Conservation (phyloP, 2,888 invertebrate genomes). For the Drosophila aldrichi region DNA sequence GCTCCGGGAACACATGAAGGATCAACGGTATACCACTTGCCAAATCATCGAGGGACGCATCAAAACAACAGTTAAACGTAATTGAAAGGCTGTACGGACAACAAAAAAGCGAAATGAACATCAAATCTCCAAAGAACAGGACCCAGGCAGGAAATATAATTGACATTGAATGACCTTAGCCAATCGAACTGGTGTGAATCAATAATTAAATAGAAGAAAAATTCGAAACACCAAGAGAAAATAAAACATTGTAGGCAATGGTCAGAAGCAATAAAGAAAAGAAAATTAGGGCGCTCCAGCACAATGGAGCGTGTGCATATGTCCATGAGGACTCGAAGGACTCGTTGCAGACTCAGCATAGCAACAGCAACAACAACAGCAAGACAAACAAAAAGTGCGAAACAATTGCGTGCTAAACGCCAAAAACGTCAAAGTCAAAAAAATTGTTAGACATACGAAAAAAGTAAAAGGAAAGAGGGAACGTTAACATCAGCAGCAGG, state of each 20-base stretch:
- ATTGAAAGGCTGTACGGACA: conserved; percentile 53
- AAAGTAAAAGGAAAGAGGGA: conserved; percentile 8
- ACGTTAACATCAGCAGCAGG: conserved; percentile 44
- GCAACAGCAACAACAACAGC: conserved; percentile 14
- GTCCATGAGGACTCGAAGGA: conserved; percentile 35
- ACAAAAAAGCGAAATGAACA: conserved; percentile 28
- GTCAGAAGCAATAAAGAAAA: conserved; percentile 55
- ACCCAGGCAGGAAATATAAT: conserved; percentile 34
- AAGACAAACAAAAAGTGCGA: conserved; percentile 65
- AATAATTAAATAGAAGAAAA: conserved; percentile 73
- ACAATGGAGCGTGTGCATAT: conserved; percentile 62
- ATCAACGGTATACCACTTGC: conserved; percentile 11
- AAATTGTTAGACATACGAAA: conserved; percentile 20
- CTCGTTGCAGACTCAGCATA: conserved; percentile 56
- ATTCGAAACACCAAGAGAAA: conserved; percentile 31
- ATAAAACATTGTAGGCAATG: conserved; percentile 55
- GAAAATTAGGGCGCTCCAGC: conserved; percentile 56
- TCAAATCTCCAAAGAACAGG: conserved; percentile 59
- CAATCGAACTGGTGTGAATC: conserved; percentile 65
- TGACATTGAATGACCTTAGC: conserved; percentile 77
- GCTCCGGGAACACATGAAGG: conserved; percentile 26
- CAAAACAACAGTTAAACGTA: conserved; percentile 62
- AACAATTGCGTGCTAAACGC: conserved; percentile 80
- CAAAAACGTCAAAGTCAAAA: conserved; percentile 71
- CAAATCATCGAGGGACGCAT: conserved; percentile 39